Evolutionary conservation across 2,797 vertebrate genomes (phyloP).

Genomic region (Alcedo atthis): DNA sequence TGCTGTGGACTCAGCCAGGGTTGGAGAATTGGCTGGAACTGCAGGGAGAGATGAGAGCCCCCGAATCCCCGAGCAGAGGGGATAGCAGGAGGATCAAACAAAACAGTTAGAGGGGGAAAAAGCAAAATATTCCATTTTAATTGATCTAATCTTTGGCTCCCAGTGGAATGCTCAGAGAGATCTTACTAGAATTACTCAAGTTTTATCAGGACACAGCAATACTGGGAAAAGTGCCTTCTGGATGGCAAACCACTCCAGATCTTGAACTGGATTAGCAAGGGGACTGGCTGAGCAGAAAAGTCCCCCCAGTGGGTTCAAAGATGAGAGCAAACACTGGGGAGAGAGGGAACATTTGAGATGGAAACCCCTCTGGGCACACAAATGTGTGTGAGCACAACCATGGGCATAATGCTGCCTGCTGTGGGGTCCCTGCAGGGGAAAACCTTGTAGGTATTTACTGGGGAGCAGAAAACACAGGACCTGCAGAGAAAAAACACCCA

Average conservation of each 20-base stretch:
- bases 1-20: constrained; percentile 8
- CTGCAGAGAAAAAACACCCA: neutral
- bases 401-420: neutral
- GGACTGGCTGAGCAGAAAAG: constrained; percentile 36
- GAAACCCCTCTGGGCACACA: neutral
- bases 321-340: neutral
- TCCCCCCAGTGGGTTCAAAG: constrained; percentile 27
- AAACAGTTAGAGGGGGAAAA: constrained; percentile 71
- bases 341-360: neutral
- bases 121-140: constrained; percentile 78
- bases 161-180: constrained; percentile 71
- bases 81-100: constrained; percentile 40
- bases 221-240: constrained; percentile 74
- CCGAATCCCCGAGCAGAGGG: constrained; percentile 36
- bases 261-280: constrained; percentile 72
- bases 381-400: neutral
- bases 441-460: neutral
- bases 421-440: neutral
- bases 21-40: constrained; percentile 16
- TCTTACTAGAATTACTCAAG: constrained; percentile 77
- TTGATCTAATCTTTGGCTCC: constrained; percentile 80
- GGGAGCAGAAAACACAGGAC: neutral
- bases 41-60: neutral
- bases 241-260: constrained; percentile 56
- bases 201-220: constrained; percentile 74